Base-by-base conservation (phyloP, 2,797 vertebrate genomes). In the Triplophysa bombifrons region DNA sequence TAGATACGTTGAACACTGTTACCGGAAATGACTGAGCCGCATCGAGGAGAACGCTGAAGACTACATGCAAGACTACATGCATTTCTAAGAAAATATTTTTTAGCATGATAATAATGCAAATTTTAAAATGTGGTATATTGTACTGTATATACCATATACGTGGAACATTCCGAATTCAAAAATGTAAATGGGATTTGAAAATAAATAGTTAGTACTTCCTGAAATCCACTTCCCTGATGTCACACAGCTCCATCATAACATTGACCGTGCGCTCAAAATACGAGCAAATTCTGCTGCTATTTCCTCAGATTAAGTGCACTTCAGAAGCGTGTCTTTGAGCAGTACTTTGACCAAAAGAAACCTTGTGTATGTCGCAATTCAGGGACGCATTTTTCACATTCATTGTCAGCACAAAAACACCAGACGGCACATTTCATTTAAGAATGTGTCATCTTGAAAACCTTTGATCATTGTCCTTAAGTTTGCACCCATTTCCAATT, bases 291-390 rank as follows among this genome's bases (percentile, higher is more conserved):
- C 14, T 27, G 11, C 10, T 38, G 38, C 14, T 12, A 25, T 25
- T 48, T 73, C 46, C 16, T 48, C 41, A 61, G 22, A 60, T 48
- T 60, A 41, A 60, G 16, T 30, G 71, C 56, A 61, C 55, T 60
- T 72, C 22, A 30, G 2, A 63, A 30, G 17, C 19, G 27, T 17
- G 14, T 66, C 2, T 1, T 9, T 53, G 9, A 17, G 22, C 56
- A 30, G 7, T 13, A 53, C 46, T 74, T 38, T 63, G 41, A 63
- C 5, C n/a, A 14, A 17, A 64, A 22, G 64, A 64, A 53, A 0
- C 0, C 10, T 3, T 53, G n/a, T 20, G 20, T 11, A 50, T 17
- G 2, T 69, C 53, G 50, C 6, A 34, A 5, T 50, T 69, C 9
- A 14, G 19, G 8, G 27, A 4, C 9, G 44, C 25, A 17, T 60